Evolutionary conservation across 2,888 invertebrate genomes (phyloP), one percentile per base, ranked within the genome.

Genomic region (Drosophila mimica): DNA sequence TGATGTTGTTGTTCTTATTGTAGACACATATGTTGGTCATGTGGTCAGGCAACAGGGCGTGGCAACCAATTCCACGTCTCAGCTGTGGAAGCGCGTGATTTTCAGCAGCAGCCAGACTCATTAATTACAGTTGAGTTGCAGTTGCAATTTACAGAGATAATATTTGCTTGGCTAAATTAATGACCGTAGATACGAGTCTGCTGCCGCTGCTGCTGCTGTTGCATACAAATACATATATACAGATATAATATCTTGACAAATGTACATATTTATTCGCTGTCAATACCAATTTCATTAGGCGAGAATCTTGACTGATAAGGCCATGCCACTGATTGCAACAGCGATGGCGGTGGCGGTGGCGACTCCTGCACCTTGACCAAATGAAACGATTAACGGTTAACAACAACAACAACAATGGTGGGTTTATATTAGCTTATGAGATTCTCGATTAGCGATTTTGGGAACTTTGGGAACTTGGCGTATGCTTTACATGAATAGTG

Each of bases 261-360:
- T 40, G 70, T 43, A 74, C 79, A 77, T 77, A 64, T 77, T 77
- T 79, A 79, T 70, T 48, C 49, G 53, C 40, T 63, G 76, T 73
- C 76, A 76, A 76, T 76, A 75, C 3, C 70, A 54, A 49, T 71
- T 75, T 58, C 71, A 75, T 75, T 61, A 60, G 76, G 57, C 59
- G 54, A 11, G 51, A 28, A 11, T 17, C 40, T 51, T 75, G 72
- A 76, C 76, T 76, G 76, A 75, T 75, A 75, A 76, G 72, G 54
- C 59, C 49, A 54, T 58, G 71, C 30, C 57, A 58, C 31, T 11
- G 51, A 51, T 30, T 51, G 30, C 15, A 5, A 49, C 28, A 9
- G 5, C 48, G 11, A 28, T 25, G 4, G 20, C 33, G 7, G 11
- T 25, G 9, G 25, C 7, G 0, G 15, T 20, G 5, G 17, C 52